Percentiles rank a stretch among this genome's conserved stretches.
These are phyloP conservation scores for Thalassoma bifasciatum DNA, from an alignment of 2,113 vertebrate species.

Conservation along the genomic window DNA sequence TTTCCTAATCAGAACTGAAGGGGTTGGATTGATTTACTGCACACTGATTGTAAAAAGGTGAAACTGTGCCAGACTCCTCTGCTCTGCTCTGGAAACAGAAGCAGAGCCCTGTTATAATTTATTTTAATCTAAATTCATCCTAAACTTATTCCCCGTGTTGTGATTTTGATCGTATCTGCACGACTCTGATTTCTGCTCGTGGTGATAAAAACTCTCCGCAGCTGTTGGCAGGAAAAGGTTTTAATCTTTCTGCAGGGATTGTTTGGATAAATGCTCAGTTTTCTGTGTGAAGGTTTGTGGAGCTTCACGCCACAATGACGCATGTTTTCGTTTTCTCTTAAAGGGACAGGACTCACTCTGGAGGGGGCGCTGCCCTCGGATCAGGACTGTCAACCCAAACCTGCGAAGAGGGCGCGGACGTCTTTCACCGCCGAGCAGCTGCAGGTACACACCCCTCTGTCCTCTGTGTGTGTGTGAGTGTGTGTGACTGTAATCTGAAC, in stretches of 20 bases:
- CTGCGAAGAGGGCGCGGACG: slow-evolving; percentile 93
- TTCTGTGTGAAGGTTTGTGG: background rate
- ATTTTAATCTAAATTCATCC: background rate
- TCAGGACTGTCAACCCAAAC: slow-evolving; percentile 95
- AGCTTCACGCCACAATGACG: background rate
- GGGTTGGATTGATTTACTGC: too few relatives aligned
- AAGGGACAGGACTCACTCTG: slow-evolving; percentile 91
- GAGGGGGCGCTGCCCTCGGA: slow-evolving; percentile 93
- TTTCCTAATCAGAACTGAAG: too few relatives aligned
- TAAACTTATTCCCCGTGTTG: background rate
- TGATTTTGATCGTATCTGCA: background rate
- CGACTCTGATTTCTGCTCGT: background rate
- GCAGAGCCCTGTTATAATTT: background rate
- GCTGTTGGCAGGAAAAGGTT: slow-evolving; percentile 33
- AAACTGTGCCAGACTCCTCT: too few relatives aligned
- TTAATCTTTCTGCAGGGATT: slow-evolving; percentile 22
- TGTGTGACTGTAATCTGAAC: slow-evolving; percentile 16
- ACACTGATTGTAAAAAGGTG: too few relatives aligned
- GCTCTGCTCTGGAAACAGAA: background rate
- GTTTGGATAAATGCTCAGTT: slow-evolving; percentile 32
- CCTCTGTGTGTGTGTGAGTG: background rate
- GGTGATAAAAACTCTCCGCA: slow-evolving; percentile 30
- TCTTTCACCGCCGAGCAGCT: slow-evolving; percentile 95
- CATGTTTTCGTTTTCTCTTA: slow-evolving; percentile 9
- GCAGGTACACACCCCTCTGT: slow-evolving; percentile 81